A percentile compares a stretch with the other conserved stretches of the same genome.
These are phyloP conservation scores for Syngnathus rostellatus DNA, from an alignment of 2,797 vertebrate species.

Conservation along the genomic window DNA sequence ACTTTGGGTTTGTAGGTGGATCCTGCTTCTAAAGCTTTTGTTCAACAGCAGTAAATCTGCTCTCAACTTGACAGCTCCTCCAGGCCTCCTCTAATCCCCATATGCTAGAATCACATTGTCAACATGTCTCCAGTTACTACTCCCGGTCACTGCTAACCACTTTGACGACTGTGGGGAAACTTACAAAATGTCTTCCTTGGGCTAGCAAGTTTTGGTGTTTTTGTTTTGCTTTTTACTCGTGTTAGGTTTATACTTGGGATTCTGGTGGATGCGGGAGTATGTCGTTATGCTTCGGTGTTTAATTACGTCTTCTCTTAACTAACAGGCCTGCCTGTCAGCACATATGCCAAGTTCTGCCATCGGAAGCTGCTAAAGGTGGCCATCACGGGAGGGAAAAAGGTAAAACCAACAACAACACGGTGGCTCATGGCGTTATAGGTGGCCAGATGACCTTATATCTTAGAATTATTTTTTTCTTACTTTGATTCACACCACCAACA, in stretches of 20 bases:
- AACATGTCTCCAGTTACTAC: slow-evolving; percentile 47
- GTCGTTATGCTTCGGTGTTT: slow-evolving; percentile 7
- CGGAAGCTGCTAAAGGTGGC: slow-evolving; percentile 85
- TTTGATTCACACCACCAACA: background rate
- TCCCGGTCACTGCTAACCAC: slow-evolving; percentile 29
- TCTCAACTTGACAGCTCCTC: slow-evolving; percentile 49
- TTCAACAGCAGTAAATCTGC: slow-evolving; percentile 55
- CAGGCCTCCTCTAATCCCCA: slow-evolving; percentile 45
- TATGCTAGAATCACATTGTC: slow-evolving; percentile 47
- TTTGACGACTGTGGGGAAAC: slow-evolving; percentile 45
- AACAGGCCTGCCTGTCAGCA: slow-evolving; percentile 81
- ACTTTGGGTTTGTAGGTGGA: slow-evolving; percentile 41
- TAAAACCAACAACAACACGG: slow-evolving; percentile 42
- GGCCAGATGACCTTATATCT: no score
- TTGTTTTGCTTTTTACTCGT: slow-evolving; percentile 24
- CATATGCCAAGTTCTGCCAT: slow-evolving; percentile 84
- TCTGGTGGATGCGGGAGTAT: slow-evolving; percentile 7
- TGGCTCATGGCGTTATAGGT: no score
- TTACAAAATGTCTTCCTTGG: slow-evolving; percentile 30
- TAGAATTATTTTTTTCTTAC: background rate
- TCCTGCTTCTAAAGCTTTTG: slow-evolving; percentile 53
- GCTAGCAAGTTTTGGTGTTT: slow-evolving; percentile 38
- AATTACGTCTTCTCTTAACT: slow-evolving; percentile 20
- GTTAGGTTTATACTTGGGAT: slow-evolving; percentile 18
- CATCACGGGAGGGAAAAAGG: slow-evolving; percentile 85